A percentile compares a stretch with the other conserved stretches of the same genome.
phyloP scores from a whole-genome alignment of 2,888 invertebrate genomes.

The Drosophila paucipuncta region DNA sequence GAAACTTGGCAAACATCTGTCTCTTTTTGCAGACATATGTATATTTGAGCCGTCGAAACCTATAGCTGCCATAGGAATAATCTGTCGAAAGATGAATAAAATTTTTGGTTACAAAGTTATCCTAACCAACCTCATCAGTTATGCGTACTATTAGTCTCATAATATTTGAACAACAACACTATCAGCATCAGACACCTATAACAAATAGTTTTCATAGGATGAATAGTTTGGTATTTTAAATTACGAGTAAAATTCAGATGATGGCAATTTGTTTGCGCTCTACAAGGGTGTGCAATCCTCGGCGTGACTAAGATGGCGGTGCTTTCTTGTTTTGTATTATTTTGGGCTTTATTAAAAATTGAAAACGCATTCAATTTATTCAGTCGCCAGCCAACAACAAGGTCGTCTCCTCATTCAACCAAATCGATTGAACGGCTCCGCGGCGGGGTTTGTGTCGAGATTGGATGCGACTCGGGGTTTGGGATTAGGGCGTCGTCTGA shows the following conservation, averaged over 20 bases:
- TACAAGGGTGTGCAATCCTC: background rate
- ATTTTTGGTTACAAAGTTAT: background rate
- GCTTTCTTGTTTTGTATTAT: conserved; percentile 18
- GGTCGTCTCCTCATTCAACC: conserved; percentile 65
- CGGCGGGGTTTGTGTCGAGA: conserved; percentile 42
- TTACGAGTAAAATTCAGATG: background rate
- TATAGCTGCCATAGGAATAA: background rate
- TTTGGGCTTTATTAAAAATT: conserved; percentile 76
- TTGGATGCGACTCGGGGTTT: conserved; percentile 12
- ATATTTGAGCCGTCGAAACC: background rate
- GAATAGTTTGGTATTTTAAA: background rate
- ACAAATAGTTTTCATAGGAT: background rate
- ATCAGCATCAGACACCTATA: background rate
- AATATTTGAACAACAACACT: background rate
- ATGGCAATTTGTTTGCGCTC: background rate
- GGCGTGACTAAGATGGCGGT: background rate
- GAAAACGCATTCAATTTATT: conserved; percentile 80
- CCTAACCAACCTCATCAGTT: background rate
- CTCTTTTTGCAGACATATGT: background rate
- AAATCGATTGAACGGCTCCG: conserved; percentile 63
- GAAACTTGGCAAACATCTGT: background rate
- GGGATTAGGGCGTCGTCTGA: conserved; percentile 74
- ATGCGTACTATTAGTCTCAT: background rate
- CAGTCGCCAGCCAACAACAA: conserved; percentile 64
- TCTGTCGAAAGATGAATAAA: background rate